phyloP scores from a whole-genome alignment of 2,113 vertebrate genomes.

The Podarcis cretensis region DNA sequence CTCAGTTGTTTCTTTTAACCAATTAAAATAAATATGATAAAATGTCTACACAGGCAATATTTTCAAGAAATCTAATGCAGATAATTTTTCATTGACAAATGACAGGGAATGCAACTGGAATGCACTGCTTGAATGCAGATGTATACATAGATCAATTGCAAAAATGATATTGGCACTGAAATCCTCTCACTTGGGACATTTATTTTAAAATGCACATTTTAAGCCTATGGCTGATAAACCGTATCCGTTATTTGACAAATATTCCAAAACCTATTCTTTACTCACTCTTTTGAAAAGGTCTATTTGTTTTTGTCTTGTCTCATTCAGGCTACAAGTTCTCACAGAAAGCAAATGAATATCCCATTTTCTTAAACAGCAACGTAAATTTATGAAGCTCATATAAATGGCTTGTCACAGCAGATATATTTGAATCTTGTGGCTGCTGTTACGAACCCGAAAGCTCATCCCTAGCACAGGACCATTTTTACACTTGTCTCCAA shows the following conservation, averaged over 20 bases:
- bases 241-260: not conserved
- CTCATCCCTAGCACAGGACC: fast-evolving
- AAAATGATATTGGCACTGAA: not conserved
- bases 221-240: not conserved
- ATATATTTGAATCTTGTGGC: slow-evolving; percentile 5
- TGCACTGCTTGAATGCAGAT: not conserved
- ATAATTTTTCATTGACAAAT: not conserved
- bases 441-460: not conserved
- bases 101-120: not conserved
- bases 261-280: not conserved
- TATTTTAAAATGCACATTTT: not conserved
- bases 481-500: not conserved
- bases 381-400: not conserved
- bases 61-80: not conserved
- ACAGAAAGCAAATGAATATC: fast-evolving
- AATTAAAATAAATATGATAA: not conserved
- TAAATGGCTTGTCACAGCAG: not conserved
- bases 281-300: not conserved
- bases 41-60: not conserved
- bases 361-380: not conserved
- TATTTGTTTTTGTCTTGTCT: not conserved
- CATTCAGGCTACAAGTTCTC: fast-evolving
- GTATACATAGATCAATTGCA: not conserved
- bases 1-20: not conserved
- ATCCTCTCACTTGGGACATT: not conserved